Percentiles rank a stretch among this genome's conserved stretches.
These are phyloP conservation scores for Molothrus aeneus DNA, from an alignment of 2,797 vertebrate species.

Conservation along the genomic window DNA sequence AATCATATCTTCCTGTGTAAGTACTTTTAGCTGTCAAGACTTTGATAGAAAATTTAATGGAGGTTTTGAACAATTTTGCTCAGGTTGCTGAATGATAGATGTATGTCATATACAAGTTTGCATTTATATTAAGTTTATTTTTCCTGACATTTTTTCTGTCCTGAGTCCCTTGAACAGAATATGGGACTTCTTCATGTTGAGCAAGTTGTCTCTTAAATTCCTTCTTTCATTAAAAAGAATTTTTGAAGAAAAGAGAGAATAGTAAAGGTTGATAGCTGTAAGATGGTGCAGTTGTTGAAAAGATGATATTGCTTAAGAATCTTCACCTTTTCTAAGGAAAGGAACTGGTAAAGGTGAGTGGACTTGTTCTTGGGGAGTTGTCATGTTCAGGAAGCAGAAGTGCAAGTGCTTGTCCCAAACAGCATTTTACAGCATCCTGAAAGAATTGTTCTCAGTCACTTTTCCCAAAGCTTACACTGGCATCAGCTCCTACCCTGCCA, in stretches of 20 bases:
- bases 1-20: constrained; percentile 32
- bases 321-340: background rate
- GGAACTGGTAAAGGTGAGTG: background rate
- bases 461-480: background rate
- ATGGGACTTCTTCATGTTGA: background rate
- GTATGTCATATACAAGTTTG: constrained; percentile 19
- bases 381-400: background rate
- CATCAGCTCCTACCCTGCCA: background rate
- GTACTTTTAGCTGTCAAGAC: constrained; percentile 49
- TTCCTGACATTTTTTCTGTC: constrained; percentile 32
- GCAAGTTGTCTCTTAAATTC: constrained; percentile 10
- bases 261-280: background rate
- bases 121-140: constrained; percentile 40
- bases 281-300: background rate
- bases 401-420: background rate
- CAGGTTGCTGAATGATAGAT: constrained; percentile 57
- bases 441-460: background rate
- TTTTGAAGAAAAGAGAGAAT: background rate
- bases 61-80: constrained; percentile 46
- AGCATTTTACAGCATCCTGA: background rate
- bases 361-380: background rate
- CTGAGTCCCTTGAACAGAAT: constrained; percentile 26
- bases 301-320: background rate
- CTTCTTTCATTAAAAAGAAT: background rate
- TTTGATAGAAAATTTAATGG: constrained; percentile 59